A percentile compares a stretch with the other conserved stretches of the same genome.
These are phyloP conservation scores for Chrysina gloriosa DNA, from an alignment of 2,888 invertebrate genomes.

Conservation along the genomic window DNA sequence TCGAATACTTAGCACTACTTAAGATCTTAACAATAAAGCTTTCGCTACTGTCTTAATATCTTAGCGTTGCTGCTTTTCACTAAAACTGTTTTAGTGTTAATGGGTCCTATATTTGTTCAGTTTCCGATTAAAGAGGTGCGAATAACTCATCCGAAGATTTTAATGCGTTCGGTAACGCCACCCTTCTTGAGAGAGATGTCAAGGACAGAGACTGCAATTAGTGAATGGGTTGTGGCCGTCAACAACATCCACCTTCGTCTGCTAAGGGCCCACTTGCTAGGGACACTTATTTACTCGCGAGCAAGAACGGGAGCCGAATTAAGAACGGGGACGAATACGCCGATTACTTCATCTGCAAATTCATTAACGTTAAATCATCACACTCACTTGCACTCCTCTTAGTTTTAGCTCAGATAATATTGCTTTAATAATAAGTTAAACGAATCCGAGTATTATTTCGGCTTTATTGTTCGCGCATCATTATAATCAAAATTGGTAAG, in stretches of 20 bases:
- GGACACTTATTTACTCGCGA: conserved; percentile 45
- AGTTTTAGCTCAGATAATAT: conserved; percentile 17
- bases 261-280: conserved; percentile 45
- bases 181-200: conserved; percentile 49
- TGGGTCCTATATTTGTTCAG: conserved; percentile 31
- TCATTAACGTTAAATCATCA: conserved; percentile 40
- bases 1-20: background rate
- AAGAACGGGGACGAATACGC: conserved; percentile 32
- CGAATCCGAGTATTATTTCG: conserved; percentile 5
- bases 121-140: conserved; percentile 42
- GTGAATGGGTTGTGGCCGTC: conserved; percentile 51
- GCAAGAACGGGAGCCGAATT: conserved; percentile 34
- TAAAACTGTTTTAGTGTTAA: conserved; percentile 43
- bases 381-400: conserved; percentile 31
- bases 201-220: conserved; percentile 52
- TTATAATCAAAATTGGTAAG: background rate
- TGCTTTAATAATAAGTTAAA: conserved; percentile 22
- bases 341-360: conserved; percentile 35
- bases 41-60: conserved; percentile 5
- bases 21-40: conserved; percentile 15
- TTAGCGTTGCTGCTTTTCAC: conserved; percentile 23
- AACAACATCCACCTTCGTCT: conserved; percentile 48
- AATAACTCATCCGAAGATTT: conserved; percentile 43
- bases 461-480: background rate
- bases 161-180: conserved; percentile 44